These are phyloP conservation scores for Standfussiana lucernea DNA, from an alignment of 2,888 invertebrate genomes.

Conservation along the genomic window DNA sequence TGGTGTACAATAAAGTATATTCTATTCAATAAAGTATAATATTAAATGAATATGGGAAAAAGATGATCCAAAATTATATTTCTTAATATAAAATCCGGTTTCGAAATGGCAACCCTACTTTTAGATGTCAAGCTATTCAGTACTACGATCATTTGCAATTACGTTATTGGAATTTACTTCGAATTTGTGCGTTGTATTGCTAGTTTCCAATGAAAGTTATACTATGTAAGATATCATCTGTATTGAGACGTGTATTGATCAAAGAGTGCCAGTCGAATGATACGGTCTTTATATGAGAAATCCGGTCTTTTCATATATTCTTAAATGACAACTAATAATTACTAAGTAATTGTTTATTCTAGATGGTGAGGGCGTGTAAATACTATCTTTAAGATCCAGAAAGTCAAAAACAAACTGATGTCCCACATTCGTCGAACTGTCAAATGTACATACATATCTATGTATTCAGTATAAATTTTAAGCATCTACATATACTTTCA, in stretches of 20 bases:
- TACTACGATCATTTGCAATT: conserved; percentile 26
- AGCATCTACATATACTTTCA: neutral
- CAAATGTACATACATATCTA: no score
- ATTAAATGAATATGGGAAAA: neutral
- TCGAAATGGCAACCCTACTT: neutral
- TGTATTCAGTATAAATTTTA: neutral
- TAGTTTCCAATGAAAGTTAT: conserved; percentile 17
- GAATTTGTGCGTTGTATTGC: neutral
- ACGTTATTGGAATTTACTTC: conserved; percentile 36
- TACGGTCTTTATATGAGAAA: neutral
- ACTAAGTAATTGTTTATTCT: neutral
- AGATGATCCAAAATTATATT: neutral
- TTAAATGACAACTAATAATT: neutral
- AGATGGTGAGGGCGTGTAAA: neutral
- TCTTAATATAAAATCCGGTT: neutral
- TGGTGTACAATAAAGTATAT: no score
- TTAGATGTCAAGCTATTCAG: conserved; percentile 7
- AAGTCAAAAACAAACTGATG: no score
- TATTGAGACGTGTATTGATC: neutral
- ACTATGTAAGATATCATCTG: neutral
- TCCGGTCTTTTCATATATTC: neutral
- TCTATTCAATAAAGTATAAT: no score
- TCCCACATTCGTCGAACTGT: neutral
- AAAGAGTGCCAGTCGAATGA: neutral
- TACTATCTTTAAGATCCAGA: neutral